Percentiles rank a stretch among this genome's conserved stretches.
Conservation (phyloP, 2,113 vertebrate species). For the Odocoileus virginianus region DNA sequence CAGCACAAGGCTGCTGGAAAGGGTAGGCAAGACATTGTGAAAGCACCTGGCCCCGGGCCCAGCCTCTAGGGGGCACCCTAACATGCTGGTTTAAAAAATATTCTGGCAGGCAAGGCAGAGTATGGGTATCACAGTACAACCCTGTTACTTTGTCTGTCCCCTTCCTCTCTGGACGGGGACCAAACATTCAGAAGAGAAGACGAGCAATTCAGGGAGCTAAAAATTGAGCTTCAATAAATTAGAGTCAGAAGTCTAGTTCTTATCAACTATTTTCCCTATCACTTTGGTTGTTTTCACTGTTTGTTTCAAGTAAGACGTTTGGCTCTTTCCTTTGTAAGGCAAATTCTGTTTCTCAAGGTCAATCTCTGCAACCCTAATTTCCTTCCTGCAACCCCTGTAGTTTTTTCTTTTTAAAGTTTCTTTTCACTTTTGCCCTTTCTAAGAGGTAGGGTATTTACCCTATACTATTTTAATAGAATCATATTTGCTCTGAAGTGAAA, state of each 20-base stretch:
- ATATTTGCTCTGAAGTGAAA: not conserved
- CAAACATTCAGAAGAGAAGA: not conserved
- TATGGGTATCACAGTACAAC: accelerated
- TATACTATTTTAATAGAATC: not conserved
- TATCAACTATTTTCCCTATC: not conserved
- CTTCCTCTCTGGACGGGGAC: not conserved
- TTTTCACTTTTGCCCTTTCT: constrained; percentile 29
- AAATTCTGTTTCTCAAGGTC: not conserved
- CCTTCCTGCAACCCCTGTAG: not conserved
- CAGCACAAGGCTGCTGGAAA: not conserved
- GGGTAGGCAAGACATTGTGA: accelerated
- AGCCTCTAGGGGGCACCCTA: not conserved
- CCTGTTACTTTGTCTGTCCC: not conserved
- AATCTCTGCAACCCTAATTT: not conserved
- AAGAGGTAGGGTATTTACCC: constrained; percentile 33
- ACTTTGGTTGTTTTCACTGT: not conserved
- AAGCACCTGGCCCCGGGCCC: not conserved
- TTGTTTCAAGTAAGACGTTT: not conserved
- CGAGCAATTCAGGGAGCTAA: not conserved
- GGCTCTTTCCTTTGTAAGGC: constrained; percentile 49
- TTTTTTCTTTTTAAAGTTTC: not conserved
- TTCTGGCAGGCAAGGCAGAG: accelerated
- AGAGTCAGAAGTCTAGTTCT: not conserved
- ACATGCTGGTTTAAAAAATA: not conserved
- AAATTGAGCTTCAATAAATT: not conserved